Evolutionary conservation across 2,113 vertebrate genomes (phyloP), one percentile per base, ranked within the genome.

Genomic region (Hippoglossus stenolepis): DNA sequence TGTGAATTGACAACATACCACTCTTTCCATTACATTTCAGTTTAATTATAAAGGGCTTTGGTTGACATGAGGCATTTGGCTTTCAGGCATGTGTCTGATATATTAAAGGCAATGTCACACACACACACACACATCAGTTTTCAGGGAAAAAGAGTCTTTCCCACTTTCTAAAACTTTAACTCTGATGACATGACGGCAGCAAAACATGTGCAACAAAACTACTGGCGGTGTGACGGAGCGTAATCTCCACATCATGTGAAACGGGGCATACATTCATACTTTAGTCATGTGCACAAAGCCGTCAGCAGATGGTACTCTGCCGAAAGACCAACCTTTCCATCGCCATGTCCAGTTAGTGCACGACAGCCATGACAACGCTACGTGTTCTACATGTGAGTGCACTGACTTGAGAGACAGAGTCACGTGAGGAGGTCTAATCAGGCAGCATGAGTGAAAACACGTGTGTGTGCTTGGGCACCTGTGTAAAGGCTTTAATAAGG

Each of bases 401-500:
- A 28, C 31, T 31, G 31, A 31, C 31, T 31, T 31, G 31, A 31
- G 31, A 31, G 6, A 31, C 31, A 31, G 28, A 31, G 40, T 43
- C 40, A 43, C 0, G 2, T 21, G 11, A 69, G 4, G 38, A 63
- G 67, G 59, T 76, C 65, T 49, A 18, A 75, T 75, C 57, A 61
- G 75, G 24, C 56, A 71, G 9, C 66, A 18, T 38, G 31, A 68
- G 31, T 70, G 58, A 23, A 58, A 59, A 62, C 11, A n/a, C 58
- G 3, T 3, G 38, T 3, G 38, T 53, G 40, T 57, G 9, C 35
- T 2, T 67, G 57, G 62, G 35, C 54, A 45, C n/a, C n/a, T 58
- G 13, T 51, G 26, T 9, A 9, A 23, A 61, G 38, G 1, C 9
- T 11, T 40, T 40, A 8, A 40, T 9, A 40, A 40, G 38, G 10